Evolutionary conservation across 2,113 vertebrate genomes (phyloP).

Genomic region (Misgurnus mizolepis): DNA sequence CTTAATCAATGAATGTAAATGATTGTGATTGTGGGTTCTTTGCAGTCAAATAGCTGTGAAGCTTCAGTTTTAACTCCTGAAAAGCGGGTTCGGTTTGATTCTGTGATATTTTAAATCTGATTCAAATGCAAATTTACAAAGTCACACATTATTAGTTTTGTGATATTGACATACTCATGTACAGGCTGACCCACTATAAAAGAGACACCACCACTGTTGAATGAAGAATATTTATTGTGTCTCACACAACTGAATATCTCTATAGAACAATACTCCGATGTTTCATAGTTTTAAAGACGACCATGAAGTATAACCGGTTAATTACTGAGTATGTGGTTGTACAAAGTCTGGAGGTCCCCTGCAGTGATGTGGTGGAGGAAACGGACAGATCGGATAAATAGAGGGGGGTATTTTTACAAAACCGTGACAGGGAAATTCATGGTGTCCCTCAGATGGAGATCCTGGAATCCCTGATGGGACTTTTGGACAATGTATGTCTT

Average conservation of each 20-base stretch:
- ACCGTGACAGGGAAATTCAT: slow-evolving; percentile 41
- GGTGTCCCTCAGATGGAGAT: background rate
- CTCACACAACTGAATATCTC: background rate
- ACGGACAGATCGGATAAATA: slow-evolving; percentile 56
- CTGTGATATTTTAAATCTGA: no score
- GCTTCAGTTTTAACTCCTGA: no score
- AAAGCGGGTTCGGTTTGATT: no score
- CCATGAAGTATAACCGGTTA: background rate
- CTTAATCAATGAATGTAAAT: no score
- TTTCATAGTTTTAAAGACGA: background rate
- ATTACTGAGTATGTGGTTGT: background rate
- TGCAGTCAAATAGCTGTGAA: no score
- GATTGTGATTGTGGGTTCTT: no score
- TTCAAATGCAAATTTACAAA: no score
- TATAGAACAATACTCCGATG: background rate
- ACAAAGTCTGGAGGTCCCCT: background rate
- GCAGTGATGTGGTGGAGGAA: slow-evolving; percentile 31
- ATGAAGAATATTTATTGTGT: no score
- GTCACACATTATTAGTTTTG: no score
- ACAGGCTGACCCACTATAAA: no score
- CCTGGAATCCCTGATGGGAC: background rate
- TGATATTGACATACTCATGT: no score
- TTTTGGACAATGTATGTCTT: background rate
- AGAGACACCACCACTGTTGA: no score
- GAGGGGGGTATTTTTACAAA: slow-evolving; percentile 51